Evolutionary conservation across 2,797 vertebrate genomes (phyloP).

Genomic region (Centropyge bicolor): DNA sequence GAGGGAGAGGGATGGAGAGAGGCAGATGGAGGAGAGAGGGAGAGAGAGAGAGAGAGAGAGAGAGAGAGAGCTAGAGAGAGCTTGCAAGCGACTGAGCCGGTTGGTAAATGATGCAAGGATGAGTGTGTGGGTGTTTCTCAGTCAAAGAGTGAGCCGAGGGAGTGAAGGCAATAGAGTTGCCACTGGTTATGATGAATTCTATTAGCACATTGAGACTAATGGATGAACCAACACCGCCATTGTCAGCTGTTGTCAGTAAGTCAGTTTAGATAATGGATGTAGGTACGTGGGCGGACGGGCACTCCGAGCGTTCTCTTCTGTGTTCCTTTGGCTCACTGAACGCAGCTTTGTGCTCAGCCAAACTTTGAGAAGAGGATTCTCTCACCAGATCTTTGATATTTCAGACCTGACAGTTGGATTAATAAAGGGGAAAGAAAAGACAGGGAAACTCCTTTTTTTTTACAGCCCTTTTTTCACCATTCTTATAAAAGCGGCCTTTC

Average conservation of each 20-base stretch:
- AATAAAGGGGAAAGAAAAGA: not conserved
- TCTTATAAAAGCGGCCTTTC: not conserved
- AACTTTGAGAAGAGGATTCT: not conserved
- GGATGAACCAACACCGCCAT: slow-evolving; percentile 28
- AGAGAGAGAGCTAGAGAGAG: slow-evolving; percentile 27
- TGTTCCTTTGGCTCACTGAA: slow-evolving; percentile 17
- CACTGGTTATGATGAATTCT: slow-evolving; percentile 69
- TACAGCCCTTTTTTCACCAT: not conserved
- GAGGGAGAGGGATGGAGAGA: too few relatives aligned
- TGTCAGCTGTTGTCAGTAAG: slow-evolving; percentile 44
- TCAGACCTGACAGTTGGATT: not conserved
- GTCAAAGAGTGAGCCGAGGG: slow-evolving; percentile 17
- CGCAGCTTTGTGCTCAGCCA: not conserved
- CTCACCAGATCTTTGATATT: not conserved
- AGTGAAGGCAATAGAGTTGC: slow-evolving; percentile 47
- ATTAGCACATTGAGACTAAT: slow-evolving; percentile 58
- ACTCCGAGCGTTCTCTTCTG: slow-evolving; percentile 1
- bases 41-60: slow-evolving; percentile 24
- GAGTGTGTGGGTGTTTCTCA: slow-evolving; percentile 64
- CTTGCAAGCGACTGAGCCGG: slow-evolving; percentile 58
- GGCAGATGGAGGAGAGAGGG: slow-evolving; percentile 25
- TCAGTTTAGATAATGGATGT: slow-evolving; percentile 44
- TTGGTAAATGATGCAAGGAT: slow-evolving; percentile 63
- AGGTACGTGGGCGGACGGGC: slow-evolving; percentile 29
- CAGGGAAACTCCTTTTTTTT: not conserved